Evolutionary conservation across 2,888 invertebrate species (phyloP), one percentile per base, ranked within the genome.

Genomic region (Calephelis perditalis): DNA sequence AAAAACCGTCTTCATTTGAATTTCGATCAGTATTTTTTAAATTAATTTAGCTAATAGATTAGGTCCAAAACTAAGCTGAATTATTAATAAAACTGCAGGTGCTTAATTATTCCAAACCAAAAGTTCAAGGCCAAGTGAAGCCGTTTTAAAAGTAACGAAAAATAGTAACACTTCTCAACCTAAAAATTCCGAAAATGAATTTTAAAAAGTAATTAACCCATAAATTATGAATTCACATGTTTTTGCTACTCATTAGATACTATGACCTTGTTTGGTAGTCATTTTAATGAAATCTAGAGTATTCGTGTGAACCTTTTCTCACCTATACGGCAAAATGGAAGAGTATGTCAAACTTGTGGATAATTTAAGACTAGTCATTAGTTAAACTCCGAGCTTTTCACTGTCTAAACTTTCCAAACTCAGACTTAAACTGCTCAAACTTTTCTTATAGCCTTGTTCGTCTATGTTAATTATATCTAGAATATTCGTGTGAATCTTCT

Each of bases 181-280:
- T 26, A 15, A 15, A 47, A 47, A 47, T 26, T 26, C 47, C 47
- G 2, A 52, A 52, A 52, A 26, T 2, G 35, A 40, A 40, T 40
- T 7, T 6, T 5, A 40, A 40, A 40, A 10, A 26, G 36, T 35
- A 36, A 52, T 52, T 52, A 52, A 52, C 52, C 52, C 35, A 52
- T 52, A 52, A 52, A 3, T 52, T 52, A 36, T 15, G 15, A 52
- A 35, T 52, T 52, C 52, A 52, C 52, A 52, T 35, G 11, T 35
- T 52, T 52, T 52, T 36, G 35, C 36, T 35, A 52, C 35, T 52
- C 52, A 52, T 36, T 11, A 26, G 26, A 3, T 26, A n/a, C 40
- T 35, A 35, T 52, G 52, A 52, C 52, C 52, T 35, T 52, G 52
- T 52, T 52, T 7, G 35, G 11, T 52, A 35, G 26, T 35, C 52